These are phyloP conservation scores for Sylvilagus bachmani DNA, from an alignment of 2,113 vertebrate genomes.

Conservation along the genomic window DNA sequence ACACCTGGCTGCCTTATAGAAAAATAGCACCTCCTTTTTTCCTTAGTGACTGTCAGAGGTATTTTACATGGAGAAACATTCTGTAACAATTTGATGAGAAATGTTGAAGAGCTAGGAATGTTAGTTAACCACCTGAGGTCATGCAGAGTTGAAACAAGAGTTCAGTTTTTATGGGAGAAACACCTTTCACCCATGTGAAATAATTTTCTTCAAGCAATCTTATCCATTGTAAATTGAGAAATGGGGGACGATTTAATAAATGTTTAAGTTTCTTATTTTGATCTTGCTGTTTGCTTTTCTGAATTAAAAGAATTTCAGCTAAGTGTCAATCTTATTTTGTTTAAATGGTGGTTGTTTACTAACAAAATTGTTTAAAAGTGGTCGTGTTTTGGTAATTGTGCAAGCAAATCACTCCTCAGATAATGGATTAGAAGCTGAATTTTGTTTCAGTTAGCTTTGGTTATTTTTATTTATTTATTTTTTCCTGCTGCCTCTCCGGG, in stretches of 20 bases:
- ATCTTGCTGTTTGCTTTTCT: background rate
- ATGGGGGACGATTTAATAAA: background rate
- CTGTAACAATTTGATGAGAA: background rate
- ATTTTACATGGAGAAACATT: background rate
- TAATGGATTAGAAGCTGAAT: conserved; percentile 13
- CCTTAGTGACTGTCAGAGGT: background rate
- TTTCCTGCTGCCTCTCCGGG: too few relatives aligned
- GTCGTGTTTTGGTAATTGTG: conserved; percentile 13
- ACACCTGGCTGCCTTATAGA: background rate
- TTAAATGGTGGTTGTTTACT: conserved; percentile 51
- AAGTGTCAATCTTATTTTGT: conserved; percentile 6
- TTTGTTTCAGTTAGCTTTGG: conserved; percentile 49
- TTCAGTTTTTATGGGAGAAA: conserved; percentile 7
- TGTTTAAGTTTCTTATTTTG: conserved; percentile 47
- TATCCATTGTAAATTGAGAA: conserved; percentile 38
- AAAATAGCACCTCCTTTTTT: background rate
- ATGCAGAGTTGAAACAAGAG: conserved; percentile 28
- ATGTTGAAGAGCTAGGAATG: background rate
- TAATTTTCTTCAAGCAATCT: background rate
- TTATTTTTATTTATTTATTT: too few relatives aligned
- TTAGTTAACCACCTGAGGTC: background rate
- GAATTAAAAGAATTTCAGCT: conserved; percentile 39
- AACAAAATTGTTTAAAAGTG: conserved; percentile 25
- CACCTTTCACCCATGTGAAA: background rate
- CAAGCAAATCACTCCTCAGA: background rate